phyloP scores from a whole-genome alignment of 2,113 vertebrate species.

The Aix galericulata region DNA sequence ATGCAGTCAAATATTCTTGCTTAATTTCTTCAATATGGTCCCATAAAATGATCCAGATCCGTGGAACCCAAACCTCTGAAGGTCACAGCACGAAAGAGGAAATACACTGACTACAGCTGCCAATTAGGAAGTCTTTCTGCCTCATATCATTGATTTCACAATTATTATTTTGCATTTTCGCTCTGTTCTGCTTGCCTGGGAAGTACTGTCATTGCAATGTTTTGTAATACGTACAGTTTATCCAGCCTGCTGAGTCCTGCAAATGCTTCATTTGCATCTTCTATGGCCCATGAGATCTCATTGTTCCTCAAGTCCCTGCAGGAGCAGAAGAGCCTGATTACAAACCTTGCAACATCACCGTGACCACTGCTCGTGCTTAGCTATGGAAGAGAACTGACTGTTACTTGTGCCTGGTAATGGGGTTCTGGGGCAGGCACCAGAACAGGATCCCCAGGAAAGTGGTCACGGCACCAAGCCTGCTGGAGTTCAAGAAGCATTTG shows the following conservation, averaged over 20 bases:
- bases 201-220: neutral
- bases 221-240: constrained; percentile 77
- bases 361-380: neutral
- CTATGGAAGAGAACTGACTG: neutral
- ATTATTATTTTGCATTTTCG: neutral
- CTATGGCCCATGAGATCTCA: constrained; percentile 87
- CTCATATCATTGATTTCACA: rapidly evolving
- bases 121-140: neutral
- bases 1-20: neutral
- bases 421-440: neutral
- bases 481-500: neutral
- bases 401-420: too few species aligned
- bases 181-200: neutral
- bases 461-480: neutral
- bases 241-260: constrained; percentile 80
- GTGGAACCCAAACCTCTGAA: rapidly evolving
- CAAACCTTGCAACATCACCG: neutral
- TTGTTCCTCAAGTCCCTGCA: constrained; percentile 85
- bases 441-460: neutral
- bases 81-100: neutral
- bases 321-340: neutral
- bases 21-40: neutral
- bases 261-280: constrained; percentile 85
- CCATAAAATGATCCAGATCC: neutral
- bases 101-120: neutral